Evolutionary conservation across 2,797 vertebrate genomes (phyloP), one percentile per base, ranked within the genome.

Genomic region (Zonotrichia albicollis): DNA sequence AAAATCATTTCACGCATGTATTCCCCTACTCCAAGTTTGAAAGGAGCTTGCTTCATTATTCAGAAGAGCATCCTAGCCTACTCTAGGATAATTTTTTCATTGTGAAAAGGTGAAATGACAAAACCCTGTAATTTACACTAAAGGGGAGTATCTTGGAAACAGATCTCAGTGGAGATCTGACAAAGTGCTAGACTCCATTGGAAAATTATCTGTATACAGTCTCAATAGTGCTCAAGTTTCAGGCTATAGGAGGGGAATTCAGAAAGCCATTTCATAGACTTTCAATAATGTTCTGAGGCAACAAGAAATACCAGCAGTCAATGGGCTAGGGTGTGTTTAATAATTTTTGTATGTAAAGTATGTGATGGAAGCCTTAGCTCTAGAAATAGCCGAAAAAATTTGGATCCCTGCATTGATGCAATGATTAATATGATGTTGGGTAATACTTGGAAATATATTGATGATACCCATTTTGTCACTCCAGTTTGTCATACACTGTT

Each of bases 61-160:
- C 16, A 27, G 19, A 81, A 26, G 25, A 68, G 54, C 21, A 18
- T 84, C 68, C 53, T 82, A 48, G 23, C 21, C 66, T 81, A 42
- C 45, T 30, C 32, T 14, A 54, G 70, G 70, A 36, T 94, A 81
- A 50, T 34, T 76, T 77, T 95, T 89, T 94, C 34, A 16, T 57
- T 67, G 55, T 84, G 78, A 73, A 89, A 79, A 96, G 76, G 43
- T 93, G 74, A 94, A 91, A 85, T 83, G 83, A 78, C 74, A 92
- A 89, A 91, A 65, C 42, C 9, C 60, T 43, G 26, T 91, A 93
- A 92, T 77, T 95, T 68, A 48, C 9, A 9, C 42, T 53, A 23
- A 76, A 32, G 8, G 8, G 2, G 50, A 84, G 68, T 70, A 51
- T 70, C 78, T 25, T 18, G 34, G 68, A 62, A 93, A 89, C 70